Base-by-base conservation (phyloP, 2,113 vertebrate species). In the Thomomys bottae region DNA sequence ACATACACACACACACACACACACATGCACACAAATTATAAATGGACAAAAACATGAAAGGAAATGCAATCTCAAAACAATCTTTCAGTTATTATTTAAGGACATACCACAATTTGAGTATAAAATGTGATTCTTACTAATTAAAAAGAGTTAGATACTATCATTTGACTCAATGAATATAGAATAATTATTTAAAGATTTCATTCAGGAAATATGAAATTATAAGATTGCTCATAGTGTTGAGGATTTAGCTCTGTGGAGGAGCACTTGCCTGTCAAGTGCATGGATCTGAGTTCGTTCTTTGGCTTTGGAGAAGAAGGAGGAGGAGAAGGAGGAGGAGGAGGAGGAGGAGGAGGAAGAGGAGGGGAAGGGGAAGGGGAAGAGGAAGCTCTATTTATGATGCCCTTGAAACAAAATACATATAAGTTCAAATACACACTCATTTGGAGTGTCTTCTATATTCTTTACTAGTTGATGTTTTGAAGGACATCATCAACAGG, bases 41-140 rank as follows among this genome's bases (percentile, higher is more conserved):
- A 80, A 77, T 89, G 8, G 66, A 32, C 61, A 87, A 89, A 90
- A 63, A 4, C 23, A 32, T n/a, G 5, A 49, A 85, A 81, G 72
- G 24, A 94, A 92, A 86, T 34, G 36, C 6, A 84, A 34, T 26
- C 76, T 91, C 23, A 54, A 92, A 88, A 77, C 83, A 88, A 36
- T 54, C 18, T 64, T 87, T 91, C 49, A 54, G 49, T 17, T 54
- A 54, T 4, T 76, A 67, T 72, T 59, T 81, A 79, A 72, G 36
- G 15, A 24, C 18, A 38, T 78, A 9, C 57, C 84, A 90, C 4
- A 80, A 81, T 30, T 73, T 72, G 68, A 54, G 49, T 38, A 3
- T 77, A 84, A 84, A 92, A 93, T 79, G 63, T 1, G 71, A 21
- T 68, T 86, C 57, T 88, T 61, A 89, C 24, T 71, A 77, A 54